These are phyloP conservation scores for Lasioglossum zephyrum DNA, from an alignment of 2,888 invertebrate genomes.

Conservation along the genomic window DNA sequence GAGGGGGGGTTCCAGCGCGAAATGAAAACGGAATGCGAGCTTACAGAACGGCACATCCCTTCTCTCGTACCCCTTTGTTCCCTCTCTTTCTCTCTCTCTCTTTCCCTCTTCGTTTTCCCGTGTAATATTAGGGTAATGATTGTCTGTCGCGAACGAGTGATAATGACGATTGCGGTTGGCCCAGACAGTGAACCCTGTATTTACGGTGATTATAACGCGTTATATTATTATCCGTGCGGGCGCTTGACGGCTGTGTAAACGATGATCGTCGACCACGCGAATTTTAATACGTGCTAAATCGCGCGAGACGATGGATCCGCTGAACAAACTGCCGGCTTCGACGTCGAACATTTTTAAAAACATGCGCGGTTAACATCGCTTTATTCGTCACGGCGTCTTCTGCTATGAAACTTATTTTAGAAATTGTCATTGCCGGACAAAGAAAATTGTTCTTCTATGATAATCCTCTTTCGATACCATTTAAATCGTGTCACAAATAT, in stretches of 20 bases:
- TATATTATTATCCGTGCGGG: conserved; percentile 29
- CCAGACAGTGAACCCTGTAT: background rate
- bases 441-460: too few species aligned
- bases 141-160: background rate
- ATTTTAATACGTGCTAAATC: conserved; percentile 17
- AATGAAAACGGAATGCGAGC: conserved; percentile 4
- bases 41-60: background rate
- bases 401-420: too few species aligned
- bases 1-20: background rate
- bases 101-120: background rate
- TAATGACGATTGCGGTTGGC: background rate
- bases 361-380: too few species aligned
- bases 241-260: conserved; percentile 21
- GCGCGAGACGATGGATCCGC: background rate
- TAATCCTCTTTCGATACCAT: too few species aligned
- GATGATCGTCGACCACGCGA: background rate
- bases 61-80: too few species aligned
- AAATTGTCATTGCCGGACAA: too few species aligned
- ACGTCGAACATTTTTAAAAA: background rate
- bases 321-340: background rate
- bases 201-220: conserved; percentile 23
- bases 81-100: background rate
- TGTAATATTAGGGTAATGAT: conserved; percentile 11
- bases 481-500: too few species aligned
- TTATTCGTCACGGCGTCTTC: too few species aligned